Percentiles rank a stretch among this genome's conserved stretches.
Conservation (phyloP, 2,797 vertebrate genomes). For the Limnodromus scolopaceus region DNA sequence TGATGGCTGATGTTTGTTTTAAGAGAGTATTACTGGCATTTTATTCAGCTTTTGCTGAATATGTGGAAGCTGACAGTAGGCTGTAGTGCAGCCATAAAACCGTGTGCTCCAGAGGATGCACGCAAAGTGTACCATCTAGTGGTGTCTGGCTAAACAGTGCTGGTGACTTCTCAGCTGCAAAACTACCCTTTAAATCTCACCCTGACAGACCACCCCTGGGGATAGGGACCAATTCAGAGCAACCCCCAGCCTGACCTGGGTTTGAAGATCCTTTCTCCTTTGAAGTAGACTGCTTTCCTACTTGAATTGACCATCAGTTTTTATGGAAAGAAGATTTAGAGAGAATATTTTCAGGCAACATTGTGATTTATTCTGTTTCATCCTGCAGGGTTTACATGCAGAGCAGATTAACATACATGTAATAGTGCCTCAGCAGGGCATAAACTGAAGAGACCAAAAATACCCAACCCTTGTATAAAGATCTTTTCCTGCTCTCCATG, state of each 20-base stretch:
- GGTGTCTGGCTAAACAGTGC: background rate
- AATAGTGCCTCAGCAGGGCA: background rate
- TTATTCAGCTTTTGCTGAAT: background rate
- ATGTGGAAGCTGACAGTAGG: background rate
- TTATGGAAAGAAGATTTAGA: background rate
- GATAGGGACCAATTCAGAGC: background rate
- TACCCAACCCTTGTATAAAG: background rate
- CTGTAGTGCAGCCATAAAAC: background rate
- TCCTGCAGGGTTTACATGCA: background rate
- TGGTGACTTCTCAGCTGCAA: background rate
- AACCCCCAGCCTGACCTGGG: background rate
- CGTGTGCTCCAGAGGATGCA: rapidly evolving
- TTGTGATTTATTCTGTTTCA: background rate
- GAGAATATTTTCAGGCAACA: background rate
- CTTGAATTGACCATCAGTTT: background rate
- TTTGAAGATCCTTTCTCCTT: background rate
- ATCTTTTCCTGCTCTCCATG: background rate
- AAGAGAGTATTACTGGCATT: background rate
- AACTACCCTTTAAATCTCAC: background rate
- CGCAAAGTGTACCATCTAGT: background rate
- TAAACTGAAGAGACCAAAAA: background rate
- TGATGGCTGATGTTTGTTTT: background rate
- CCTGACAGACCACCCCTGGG: background rate
- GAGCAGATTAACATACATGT: background rate
- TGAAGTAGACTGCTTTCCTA: background rate